Conservation (phyloP, 2,113 vertebrate genomes). For the Emydocephalus ijimae region DNA sequence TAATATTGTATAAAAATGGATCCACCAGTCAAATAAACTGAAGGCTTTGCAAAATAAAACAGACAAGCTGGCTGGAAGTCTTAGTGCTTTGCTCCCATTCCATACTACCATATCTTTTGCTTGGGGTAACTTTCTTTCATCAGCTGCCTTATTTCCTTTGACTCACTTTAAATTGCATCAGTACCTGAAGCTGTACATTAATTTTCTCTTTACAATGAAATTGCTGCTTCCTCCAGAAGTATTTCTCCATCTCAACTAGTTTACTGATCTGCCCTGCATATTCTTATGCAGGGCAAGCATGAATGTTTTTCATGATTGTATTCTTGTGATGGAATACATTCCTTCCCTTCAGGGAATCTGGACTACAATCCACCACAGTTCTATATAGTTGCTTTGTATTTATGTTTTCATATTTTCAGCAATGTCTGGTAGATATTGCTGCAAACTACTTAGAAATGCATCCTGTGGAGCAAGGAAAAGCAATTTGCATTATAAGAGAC, state of each 20-base stretch:
- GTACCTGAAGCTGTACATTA: neutral
- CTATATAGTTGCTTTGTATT: neutral
- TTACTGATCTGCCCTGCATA: neutral
- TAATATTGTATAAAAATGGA: slow-evolving; percentile 11
- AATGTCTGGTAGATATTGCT: neutral
- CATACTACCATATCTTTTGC: neutral
- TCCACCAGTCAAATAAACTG: neutral
- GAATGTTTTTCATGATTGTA: neutral
- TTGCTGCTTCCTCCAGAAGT: neutral
- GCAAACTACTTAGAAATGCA: neutral
- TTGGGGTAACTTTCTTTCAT: neutral
- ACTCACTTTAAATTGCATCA: neutral
- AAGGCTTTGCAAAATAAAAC: neutral
- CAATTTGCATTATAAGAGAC: neutral
- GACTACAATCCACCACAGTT: neutral
- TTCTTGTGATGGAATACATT: neutral
- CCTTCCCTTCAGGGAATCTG: neutral
- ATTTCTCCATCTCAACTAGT: neutral
- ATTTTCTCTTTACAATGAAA: neutral
- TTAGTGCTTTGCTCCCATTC: neutral
- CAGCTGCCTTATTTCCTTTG: neutral
- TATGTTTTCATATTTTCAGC: neutral
- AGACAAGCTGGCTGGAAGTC: neutral
- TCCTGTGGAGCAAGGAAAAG: neutral
- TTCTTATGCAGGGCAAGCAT: neutral